Base-by-base conservation (phyloP, 2,888 invertebrate genomes). In the Drosophila suboccidentalis region DNA sequence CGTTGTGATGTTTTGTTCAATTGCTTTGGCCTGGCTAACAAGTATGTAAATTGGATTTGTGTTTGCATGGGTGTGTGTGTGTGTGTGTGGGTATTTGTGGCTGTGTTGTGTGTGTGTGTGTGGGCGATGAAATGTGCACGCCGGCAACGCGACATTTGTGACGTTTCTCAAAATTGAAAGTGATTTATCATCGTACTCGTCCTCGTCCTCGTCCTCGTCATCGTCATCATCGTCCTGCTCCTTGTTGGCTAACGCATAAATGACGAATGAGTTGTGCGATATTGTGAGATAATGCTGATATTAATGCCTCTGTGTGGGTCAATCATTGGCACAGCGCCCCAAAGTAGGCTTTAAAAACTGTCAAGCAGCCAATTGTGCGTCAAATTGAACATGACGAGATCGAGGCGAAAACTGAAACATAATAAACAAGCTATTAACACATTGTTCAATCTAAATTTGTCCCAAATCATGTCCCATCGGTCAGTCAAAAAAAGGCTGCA, bases 161-260 rank as follows among this genome's bases (percentile, higher is more conserved):
- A 86, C 84, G 74, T 86, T 83, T 86, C 89, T 87, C 89, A 83
- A 81, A 87, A 88, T 83, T 76, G 87, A 85, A 88, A 80, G 72
- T 85, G 87, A 85, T 85, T 88, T 85, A 85, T 88, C 87, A 76
- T 83, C 67, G 44, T 61, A 59, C 32, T 58, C 64, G 36, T 58
- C 32, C n/a, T 36, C 44, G 44, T 61, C 62, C 32, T 58, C 64
- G 36, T 58, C 32, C n/a, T 36, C 44, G 49, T 57, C 50, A 8
- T 32, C 22, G 19, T 60, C 11, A 22, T 15, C 22, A 9, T 61
- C 13, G 26, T 58, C 17, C 13, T 43, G 5, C 44, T 36, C 4
- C 44, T 57, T 26, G 38, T 39, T 55, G 67, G 19, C 60, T 39
- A 47, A 32, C 63, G 41, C 54, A 61, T 58, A 57, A 65, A 65